Percentiles rank a stretch among this genome's conserved stretches.
These are phyloP conservation scores for Pituophis catenifer DNA, from an alignment of 2,113 vertebrate genomes.

Conservation along the genomic window DNA sequence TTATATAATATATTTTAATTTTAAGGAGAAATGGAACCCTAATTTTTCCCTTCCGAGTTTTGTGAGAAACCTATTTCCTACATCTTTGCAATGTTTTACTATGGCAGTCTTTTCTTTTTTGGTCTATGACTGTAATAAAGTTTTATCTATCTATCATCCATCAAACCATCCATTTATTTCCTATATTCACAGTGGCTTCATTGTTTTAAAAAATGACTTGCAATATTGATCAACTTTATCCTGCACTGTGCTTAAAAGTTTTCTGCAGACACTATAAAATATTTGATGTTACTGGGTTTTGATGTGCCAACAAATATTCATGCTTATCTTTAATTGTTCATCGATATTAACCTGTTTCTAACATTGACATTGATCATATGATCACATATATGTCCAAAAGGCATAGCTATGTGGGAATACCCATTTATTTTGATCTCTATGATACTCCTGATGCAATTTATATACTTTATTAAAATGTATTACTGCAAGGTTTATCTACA, in stretches of 20 bases:
- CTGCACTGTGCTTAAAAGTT: background rate
- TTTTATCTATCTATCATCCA: background rate
- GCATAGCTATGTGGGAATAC: background rate
- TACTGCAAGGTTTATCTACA: background rate
- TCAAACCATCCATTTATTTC: background rate
- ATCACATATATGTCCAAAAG: background rate
- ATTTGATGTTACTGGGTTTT: background rate
- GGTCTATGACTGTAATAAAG: background rate
- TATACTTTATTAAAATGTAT: background rate
- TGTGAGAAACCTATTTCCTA: background rate
- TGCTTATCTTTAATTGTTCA: background rate
- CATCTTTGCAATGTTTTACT: background rate
- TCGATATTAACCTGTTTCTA: background rate
- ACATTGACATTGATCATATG: background rate
- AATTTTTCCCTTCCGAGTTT: background rate
- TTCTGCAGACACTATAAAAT: background rate
- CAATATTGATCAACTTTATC: background rate
- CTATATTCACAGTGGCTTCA: background rate
- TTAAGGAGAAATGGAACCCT: background rate
- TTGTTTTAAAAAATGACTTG: background rate
- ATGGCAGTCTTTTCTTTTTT: background rate
- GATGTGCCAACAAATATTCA: background rate
- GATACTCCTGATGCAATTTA: background rate
- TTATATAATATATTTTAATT: background rate
- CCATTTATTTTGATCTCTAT: background rate